These are phyloP conservation scores for Anas capensis DNA, from an alignment of 2,797 vertebrate species.

Conservation along the genomic window DNA sequence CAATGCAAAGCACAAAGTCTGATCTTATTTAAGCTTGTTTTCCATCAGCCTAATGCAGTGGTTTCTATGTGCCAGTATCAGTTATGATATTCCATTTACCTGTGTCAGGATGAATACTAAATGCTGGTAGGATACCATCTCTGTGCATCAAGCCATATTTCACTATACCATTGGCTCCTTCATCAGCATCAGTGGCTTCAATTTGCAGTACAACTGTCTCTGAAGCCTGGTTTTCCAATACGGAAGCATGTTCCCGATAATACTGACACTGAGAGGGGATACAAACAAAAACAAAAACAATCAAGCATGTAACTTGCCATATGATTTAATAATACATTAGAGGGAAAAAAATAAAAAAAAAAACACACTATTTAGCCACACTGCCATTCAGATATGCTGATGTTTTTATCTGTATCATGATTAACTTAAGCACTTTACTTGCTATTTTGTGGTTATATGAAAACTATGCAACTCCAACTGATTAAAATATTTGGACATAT, in stretches of 20 bases:
- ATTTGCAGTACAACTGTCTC: constrained; percentile 90
- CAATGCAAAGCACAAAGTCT: background rate
- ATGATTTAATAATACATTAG: background rate
- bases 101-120: constrained; percentile 90
- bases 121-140: constrained; percentile 87
- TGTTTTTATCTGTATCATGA: background rate
- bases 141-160: constrained; percentile 92
- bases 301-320: background rate
- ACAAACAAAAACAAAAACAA: background rate
- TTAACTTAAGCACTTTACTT: background rate
- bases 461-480: background rate
- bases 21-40: background rate
- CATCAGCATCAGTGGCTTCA: constrained; percentile 90
- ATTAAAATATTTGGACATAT: background rate
- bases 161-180: constrained; percentile 89
- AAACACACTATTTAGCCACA: background rate
- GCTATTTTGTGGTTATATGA: background rate
- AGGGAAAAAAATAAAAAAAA: too few species aligned
- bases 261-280: constrained; percentile 83
- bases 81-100: constrained; percentile 76
- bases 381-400: background rate
- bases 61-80: background rate
- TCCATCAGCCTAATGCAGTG: background rate
- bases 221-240: constrained; percentile 89
- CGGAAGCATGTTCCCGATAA: constrained; percentile 86